These are phyloP conservation scores for Cynopterus sphinx DNA, from an alignment of 2,797 vertebrate species.

Conservation along the genomic window DNA sequence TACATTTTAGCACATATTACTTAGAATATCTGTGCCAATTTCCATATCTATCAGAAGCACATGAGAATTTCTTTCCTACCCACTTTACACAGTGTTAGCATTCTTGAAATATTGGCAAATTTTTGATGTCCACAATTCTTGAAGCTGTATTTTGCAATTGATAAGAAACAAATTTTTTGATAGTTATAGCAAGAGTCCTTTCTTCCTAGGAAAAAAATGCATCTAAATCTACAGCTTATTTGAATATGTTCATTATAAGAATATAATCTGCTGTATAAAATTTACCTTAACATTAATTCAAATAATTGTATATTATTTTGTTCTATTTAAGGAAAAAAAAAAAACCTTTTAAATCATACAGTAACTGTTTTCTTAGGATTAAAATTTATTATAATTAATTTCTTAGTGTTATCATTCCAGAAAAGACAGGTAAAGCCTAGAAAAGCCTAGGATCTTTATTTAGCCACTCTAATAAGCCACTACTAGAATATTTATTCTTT, in stretches of 20 bases:
- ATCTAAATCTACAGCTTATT: background rate
- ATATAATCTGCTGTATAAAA: background rate
- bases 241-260: background rate
- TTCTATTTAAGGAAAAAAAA: background rate
- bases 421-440: background rate
- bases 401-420: background rate
- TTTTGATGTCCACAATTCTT: background rate
- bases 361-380: background rate
- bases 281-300: background rate
- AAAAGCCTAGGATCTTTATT: background rate
- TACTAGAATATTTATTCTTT: background rate
- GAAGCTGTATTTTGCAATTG: background rate
- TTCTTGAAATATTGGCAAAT: background rate
- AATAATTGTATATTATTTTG: background rate
- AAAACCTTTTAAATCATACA: background rate
- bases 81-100: background rate
- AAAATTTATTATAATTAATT: background rate
- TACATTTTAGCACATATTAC: background rate
- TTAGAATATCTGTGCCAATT: background rate
- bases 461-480: background rate
- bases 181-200: background rate
- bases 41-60: background rate
- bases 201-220: background rate
- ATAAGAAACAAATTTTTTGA: background rate
- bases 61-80: background rate